Percentiles rank a stretch among this genome's conserved stretches.
Evolutionary conservation across 2,797 vertebrate species (phyloP).

Genomic region (Masticophis lateralis): DNA sequence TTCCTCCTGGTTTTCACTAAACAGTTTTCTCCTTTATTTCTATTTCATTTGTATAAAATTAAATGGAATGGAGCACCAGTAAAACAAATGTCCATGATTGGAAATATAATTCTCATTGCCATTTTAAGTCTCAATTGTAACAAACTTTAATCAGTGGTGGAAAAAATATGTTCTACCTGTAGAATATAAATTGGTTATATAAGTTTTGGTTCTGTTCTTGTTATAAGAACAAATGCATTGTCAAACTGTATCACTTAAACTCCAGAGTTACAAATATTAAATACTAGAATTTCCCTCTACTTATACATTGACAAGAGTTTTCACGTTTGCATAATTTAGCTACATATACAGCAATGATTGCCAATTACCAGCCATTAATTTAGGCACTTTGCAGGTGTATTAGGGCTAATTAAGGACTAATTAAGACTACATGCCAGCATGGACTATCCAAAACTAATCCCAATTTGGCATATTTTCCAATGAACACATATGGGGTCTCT

Average conservation of each 20-base stretch:
- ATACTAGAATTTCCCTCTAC: not conserved
- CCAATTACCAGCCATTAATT: constrained; percentile 5
- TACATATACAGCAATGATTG: not conserved
- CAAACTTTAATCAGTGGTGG: not conserved
- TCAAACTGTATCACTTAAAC: not conserved
- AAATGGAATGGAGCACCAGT: not conserved
- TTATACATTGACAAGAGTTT: not conserved
- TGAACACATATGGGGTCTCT: not conserved
- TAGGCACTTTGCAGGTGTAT: constrained; percentile 7
- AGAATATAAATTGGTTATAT: not conserved
- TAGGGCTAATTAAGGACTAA: constrained; percentile 12
- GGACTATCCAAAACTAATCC: constrained; percentile 17
- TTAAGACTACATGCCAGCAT: not conserved
- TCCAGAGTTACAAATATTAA: not conserved
- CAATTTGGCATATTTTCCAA: not conserved
- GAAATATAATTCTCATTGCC: not conserved
- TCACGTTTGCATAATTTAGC: not conserved
- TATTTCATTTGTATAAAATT: not conserved
- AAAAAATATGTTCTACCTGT: not conserved
- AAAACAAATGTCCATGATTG: not conserved
- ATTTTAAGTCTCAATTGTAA: not conserved
- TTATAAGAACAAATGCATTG: not conserved
- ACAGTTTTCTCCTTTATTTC: not conserved
- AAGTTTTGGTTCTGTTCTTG: not conserved
- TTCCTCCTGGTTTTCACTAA: not conserved